Evolutionary conservation across 2,113 vertebrate species (phyloP).

Genomic region (Otis tarda): DNA sequence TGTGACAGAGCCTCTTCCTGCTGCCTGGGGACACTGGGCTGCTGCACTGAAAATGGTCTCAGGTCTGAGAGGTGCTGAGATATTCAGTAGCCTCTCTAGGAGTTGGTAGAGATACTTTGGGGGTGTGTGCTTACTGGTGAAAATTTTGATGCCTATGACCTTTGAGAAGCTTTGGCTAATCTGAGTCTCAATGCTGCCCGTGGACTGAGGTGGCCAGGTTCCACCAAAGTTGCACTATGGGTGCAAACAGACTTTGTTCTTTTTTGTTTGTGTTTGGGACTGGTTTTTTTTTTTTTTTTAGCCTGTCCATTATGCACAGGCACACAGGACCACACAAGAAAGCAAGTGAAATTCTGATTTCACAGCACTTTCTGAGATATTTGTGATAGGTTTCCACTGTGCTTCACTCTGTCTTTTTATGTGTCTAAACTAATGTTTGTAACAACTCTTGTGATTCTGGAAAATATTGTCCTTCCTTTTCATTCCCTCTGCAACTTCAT

Average conservation of each 20-base stretch:
- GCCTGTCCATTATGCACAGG: background rate
- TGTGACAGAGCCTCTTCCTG: background rate
- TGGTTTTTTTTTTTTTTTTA: background rate
- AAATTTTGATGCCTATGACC: background rate
- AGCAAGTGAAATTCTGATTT: background rate
- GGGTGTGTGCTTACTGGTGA: background rate
- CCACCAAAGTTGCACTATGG: background rate
- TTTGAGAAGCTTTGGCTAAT: background rate
- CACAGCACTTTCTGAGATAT: background rate
- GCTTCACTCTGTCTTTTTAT: background rate
- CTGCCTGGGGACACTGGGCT: background rate
- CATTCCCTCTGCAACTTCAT: background rate
- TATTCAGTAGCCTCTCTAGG: background rate
- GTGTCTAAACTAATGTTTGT: background rate
- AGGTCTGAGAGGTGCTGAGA: background rate
- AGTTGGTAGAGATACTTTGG: background rate
- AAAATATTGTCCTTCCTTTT: background rate
- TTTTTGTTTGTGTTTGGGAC: background rate
- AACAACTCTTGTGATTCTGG: background rate
- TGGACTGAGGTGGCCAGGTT: background rate
- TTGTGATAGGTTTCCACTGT: background rate
- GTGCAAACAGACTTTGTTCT: background rate
- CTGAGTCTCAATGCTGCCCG: fast-evolving
- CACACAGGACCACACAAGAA: background rate
- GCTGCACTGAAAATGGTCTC: background rate